Conservation (phyloP, 2,113 vertebrate genomes). For the Lonchura striata region DNA sequence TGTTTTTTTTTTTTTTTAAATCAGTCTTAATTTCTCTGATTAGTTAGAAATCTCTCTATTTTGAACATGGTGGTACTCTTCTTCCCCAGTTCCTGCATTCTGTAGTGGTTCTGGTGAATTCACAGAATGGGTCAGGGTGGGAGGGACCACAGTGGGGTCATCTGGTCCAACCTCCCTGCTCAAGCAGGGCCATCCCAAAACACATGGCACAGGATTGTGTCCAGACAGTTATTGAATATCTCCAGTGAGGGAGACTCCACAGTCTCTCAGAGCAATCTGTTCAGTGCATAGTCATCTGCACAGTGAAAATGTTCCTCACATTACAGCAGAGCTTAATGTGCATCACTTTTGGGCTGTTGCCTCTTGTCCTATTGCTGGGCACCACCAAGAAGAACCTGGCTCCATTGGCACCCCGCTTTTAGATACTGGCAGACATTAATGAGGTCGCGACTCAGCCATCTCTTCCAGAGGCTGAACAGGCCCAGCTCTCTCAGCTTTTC, state of each 20-base stretch:
- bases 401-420: not conserved
- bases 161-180: not conserved
- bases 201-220: not conserved
- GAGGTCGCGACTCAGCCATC: not conserved
- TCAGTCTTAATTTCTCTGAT: not conserved
- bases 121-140: not conserved
- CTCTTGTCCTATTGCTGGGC: not conserved
- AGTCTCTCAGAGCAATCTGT: fast-evolving
- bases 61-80: not conserved
- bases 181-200: not conserved
- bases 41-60: not conserved
- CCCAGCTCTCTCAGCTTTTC: not conserved
- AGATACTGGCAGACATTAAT: not conserved
- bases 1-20: not conserved
- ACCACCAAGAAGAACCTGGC: not conserved
- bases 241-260: not conserved
- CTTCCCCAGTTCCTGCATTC: not conserved
- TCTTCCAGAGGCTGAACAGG: not conserved
- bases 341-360: not conserved
- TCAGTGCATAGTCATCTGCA: fast-evolving
- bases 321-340: not conserved
- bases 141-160: too few relatives aligned
- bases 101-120: not conserved
- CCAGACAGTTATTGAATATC: fast-evolving
- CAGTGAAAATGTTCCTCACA: not conserved